phyloP scores from a whole-genome alignment of 2,113 vertebrate genomes.

The Ochotona princeps region DNA sequence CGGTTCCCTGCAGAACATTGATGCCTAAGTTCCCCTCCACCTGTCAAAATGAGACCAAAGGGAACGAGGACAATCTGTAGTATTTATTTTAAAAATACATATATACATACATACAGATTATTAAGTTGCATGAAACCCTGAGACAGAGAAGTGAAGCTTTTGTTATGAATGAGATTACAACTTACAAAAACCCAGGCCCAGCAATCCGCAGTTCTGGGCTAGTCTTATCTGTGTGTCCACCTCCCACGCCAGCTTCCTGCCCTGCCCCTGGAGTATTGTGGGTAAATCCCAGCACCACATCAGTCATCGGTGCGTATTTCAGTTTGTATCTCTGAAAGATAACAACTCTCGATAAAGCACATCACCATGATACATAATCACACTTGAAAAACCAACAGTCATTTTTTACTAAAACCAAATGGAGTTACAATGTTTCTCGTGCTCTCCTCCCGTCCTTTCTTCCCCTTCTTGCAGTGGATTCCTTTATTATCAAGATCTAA shows the following conservation, averaged over 20 bases:
- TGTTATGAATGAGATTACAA: neutral
- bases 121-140: neutral
- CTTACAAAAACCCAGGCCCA: neutral
- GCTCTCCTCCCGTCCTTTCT: neutral
- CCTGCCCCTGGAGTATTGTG: neutral
- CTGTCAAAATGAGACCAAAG: conserved; percentile 49
- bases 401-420: neutral
- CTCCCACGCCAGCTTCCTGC: neutral
- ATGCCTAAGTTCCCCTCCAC: neutral
- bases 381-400: neutral
- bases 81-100: conserved; percentile 26
- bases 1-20: neutral
- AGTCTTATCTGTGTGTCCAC: neutral
- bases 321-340: neutral
- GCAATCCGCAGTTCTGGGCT: neutral
- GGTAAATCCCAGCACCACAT: neutral
- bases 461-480: neutral
- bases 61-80: conserved; percentile 2
- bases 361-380: neutral
- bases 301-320: neutral
- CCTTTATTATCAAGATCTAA: neutral
- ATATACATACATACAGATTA: neutral
- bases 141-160: neutral
- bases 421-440: neutral
- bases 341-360: conserved; percentile 6